These are phyloP conservation scores for Hydrophis major DNA, from an alignment of 2,797 vertebrate species.

Conservation along the genomic window DNA sequence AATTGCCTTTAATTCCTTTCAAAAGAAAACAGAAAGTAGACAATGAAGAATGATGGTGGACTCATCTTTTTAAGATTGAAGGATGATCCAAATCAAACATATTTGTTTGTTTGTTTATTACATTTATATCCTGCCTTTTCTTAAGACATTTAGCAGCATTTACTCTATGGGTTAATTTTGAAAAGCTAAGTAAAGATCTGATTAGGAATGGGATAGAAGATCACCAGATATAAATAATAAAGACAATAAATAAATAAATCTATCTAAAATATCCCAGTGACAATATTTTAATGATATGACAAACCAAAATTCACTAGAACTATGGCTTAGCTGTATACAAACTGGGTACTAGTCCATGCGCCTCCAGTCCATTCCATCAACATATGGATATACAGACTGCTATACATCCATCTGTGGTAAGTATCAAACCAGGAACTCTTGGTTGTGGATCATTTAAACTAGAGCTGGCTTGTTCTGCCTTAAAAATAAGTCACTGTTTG, in stretches of 20 bases:
- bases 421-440: not conserved
- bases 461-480: not conserved
- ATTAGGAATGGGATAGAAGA: not conserved
- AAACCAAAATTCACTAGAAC: not conserved
- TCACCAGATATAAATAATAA: not conserved
- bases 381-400: not conserved
- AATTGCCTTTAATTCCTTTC: not conserved
- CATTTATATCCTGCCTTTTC: not conserved
- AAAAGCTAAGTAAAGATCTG: not conserved
- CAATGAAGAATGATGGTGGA: not conserved
- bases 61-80: not conserved
- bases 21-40: not conserved
- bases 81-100: not conserved
- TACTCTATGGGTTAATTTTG: not conserved
- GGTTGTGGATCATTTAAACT: not conserved
- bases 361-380: not conserved
- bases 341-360: not conserved
- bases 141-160: not conserved
- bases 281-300: not conserved
- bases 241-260: not conserved
- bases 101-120: not conserved
- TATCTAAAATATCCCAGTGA: not conserved
- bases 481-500: not conserved
- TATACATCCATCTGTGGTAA: not conserved
- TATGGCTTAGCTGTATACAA: not conserved